Evolutionary conservation across 2,113 vertebrate genomes (phyloP), one percentile per base, ranked within the genome.

Genomic region (Haliaeetus leucogaster): DNA sequence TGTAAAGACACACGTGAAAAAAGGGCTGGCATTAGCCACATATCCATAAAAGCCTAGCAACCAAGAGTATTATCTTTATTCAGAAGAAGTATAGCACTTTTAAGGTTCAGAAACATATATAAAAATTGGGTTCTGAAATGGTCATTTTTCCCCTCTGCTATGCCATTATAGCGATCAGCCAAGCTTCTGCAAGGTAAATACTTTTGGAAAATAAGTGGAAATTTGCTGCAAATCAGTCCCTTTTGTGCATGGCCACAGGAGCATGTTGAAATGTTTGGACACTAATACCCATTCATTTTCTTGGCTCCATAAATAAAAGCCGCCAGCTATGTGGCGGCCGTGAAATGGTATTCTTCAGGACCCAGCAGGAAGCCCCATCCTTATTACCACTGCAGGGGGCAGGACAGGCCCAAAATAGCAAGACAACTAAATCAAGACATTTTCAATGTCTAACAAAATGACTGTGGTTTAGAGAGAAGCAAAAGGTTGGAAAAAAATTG

Each of bases 231-330:
- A 99, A 99, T 99, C 99, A 99, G 99, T 98, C 98, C 98, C 99
- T 99, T 99, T 99, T 99, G 99, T 99, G 99, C 99, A 97, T 98
- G 99, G 99, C 99, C 99, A 98, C 99, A 98, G 99, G 99, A 99
- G 99, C 99, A 99, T 99, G 99, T 99, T 99, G 99, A 99, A 99
- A 99, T 99, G 99, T 99, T 99, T 99, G 99, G 99, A 99, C 99
- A 99, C 99, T 99, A 99, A 99, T 99, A 99, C 99, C 99, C 99
- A 99, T 99, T 99, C 99, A 99, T 99, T 99, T 99, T 98, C 99
- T 98, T 98, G 99, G 99, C 99, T 99, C 99, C 98, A 99, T 99
- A 99, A 99, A 99, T 99, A 99, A 99, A 99, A 99, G 99, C 99
- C 98, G 99, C 99, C 99, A 99, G 99, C 99, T 98, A 99, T 98